Evolutionary conservation across 2,888 invertebrate genomes (phyloP).

Genomic region (Zaprionus lineosus): DNA sequence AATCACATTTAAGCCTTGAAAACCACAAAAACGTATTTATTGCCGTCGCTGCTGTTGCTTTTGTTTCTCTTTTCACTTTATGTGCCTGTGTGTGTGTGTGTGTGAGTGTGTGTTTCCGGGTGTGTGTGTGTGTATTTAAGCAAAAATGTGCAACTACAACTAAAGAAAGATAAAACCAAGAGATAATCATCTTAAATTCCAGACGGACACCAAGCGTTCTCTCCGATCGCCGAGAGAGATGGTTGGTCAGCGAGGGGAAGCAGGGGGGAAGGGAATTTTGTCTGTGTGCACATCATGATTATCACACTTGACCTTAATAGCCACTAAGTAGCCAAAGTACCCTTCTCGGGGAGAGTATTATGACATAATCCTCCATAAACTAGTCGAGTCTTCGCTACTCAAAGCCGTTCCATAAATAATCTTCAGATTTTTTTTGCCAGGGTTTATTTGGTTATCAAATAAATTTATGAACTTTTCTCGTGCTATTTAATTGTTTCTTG

Average conservation of each 20-base stretch:
- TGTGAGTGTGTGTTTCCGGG: too few relatives aligned
- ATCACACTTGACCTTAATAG: too few relatives aligned
- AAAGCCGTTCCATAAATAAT: conserved; percentile 29
- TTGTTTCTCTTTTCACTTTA: conserved; percentile 9
- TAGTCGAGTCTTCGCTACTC: conserved; percentile 21
- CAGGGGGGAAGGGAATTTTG: too few relatives aligned
- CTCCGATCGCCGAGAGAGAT: too few relatives aligned
- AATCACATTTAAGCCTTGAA: conserved; percentile 69
- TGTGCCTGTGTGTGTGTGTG: conserved; percentile 22
- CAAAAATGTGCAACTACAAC: too few relatives aligned
- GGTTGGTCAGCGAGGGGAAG: too few relatives aligned
- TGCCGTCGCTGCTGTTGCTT: conserved; percentile 23
- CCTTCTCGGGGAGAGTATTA: background rate
- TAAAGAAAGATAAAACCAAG: conserved; percentile 39
- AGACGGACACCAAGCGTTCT: too few relatives aligned
- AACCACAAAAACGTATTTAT: conserved; percentile 38
- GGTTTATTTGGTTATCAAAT: conserved; percentile 3
- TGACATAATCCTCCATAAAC: background rate
- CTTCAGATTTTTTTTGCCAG: conserved; percentile 12
- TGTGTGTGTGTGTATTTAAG: too few relatives aligned
- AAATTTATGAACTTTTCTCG: conserved; percentile 27
- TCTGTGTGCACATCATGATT: too few relatives aligned
- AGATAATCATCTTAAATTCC: conserved; percentile 8
- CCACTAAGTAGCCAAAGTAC: too few relatives aligned
- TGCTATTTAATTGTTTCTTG: conserved; percentile 23